Conservation (phyloP, 2,888 invertebrate species). For the Xanthia togata region DNA sequence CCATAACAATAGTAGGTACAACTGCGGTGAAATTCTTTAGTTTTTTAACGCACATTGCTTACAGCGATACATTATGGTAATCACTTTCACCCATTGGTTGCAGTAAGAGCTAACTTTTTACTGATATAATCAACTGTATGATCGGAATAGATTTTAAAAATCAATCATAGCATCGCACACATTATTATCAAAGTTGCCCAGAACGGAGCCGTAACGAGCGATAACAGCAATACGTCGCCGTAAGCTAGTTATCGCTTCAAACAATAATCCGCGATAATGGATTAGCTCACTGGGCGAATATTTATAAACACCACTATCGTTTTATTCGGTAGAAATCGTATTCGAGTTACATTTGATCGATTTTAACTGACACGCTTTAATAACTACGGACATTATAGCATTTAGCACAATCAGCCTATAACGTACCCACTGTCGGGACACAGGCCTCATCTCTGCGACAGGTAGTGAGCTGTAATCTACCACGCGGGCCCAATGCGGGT, state of each 20-base stretch:
- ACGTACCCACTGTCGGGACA: too few relatives aligned
- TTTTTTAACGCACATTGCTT: conserved; percentile 62
- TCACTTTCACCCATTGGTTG: conserved; percentile 67
- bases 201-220: conserved; percentile 65
- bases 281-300: conserved; percentile 85
- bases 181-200: conserved; percentile 70
- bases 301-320: conserved; percentile 87
- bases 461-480: too few relatives aligned
- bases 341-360: conserved; percentile 76
- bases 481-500: too few relatives aligned
- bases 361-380: conserved; percentile 74
- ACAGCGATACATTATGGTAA: conserved; percentile 64
- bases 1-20: conserved; percentile 61
- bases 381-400: conserved; percentile 58
- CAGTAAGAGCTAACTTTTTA: conserved; percentile 56
- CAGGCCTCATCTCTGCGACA: too few relatives aligned
- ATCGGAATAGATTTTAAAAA: conserved; percentile 70
- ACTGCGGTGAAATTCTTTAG: conserved; percentile 61
- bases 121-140: conserved; percentile 62
- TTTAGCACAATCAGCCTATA: too few relatives aligned
- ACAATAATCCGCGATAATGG: conserved; percentile 89
- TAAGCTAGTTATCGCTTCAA: conserved; percentile 82
- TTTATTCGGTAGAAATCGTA: conserved; percentile 78
- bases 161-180: conserved; percentile 72
- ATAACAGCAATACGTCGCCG: conserved; percentile 76